These are phyloP conservation scores for Zaprionus gabonicus DNA, from an alignment of 1,140 invertebrate species.

Conservation along the genomic window DNA sequence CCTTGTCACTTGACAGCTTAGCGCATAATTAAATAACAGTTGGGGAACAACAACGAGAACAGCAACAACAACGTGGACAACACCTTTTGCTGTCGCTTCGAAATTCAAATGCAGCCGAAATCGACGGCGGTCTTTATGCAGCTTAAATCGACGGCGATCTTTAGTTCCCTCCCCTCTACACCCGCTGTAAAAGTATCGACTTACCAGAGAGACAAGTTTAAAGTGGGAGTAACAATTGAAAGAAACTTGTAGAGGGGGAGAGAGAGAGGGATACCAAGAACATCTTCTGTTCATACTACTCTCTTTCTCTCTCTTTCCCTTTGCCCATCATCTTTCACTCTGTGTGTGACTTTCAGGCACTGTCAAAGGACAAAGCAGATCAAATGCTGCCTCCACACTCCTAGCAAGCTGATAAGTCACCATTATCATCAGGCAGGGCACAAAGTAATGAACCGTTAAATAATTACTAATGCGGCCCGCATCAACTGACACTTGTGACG, in stretches of 20 bases:
- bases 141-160: conserved; percentile 63
- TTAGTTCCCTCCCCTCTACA: not conserved
- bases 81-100: conserved; percentile 19
- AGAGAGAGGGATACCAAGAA: not conserved
- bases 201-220: conserved; percentile 42
- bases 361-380: conserved; percentile 1
- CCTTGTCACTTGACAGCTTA: conserved; percentile 80
- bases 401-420: not conserved
- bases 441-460: conserved; percentile 60
- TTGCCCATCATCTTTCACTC: not conserved
- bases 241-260: not conserved
- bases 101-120: conserved; percentile 58
- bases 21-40: conserved; percentile 76
- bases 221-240: conserved; percentile 1
- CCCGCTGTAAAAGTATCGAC: conserved; percentile 45
- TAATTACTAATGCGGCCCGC: conserved; percentile 57
- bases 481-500: conserved; percentile 49
- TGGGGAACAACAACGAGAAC: conserved; percentile 3
- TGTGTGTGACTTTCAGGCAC: not conserved
- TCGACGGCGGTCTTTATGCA: conserved; percentile 56
- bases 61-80: conserved; percentile 26
- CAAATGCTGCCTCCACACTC: not conserved
- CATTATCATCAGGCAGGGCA: not conserved
- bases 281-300: not conserved
- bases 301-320: not conserved